Evolutionary conservation across 2,113 vertebrate species (phyloP), one percentile per base, ranked within the genome.

Genomic region (Theristicus caerulescens): DNA sequence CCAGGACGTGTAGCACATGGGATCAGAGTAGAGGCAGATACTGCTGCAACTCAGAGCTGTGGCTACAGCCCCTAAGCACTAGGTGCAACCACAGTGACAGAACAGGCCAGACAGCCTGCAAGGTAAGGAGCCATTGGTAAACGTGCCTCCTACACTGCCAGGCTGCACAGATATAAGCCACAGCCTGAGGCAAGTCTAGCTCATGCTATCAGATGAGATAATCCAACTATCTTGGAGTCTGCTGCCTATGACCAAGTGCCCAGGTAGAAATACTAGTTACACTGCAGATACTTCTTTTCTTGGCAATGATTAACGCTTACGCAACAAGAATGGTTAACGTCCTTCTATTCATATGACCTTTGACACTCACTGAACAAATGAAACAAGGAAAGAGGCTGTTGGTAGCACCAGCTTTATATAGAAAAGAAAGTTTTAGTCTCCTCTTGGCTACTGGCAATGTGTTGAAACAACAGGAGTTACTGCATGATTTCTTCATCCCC

Each of bases 1-100:
- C 42, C 14, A 47, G 9, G 17, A 82, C 59, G 18, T 0, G 0
- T 1, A 81, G 32, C 34, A 81, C 6, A 6, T 9, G 3, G 13
- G 34, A 65, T 86, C 44, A 76, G 18, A 54, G 55, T 7, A 57
- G 34, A 81, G 24, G 44, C 10, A 86, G 16, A 11, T 26, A 79
- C 0, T 29, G 16, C 17, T 55, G 8, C 69, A 82, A 67, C 19
- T 59, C 55, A 69, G 40, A 71, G 24, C 47, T 69, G 47, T 17
- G 31, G 73, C 40, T 86, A 49, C 34, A 67, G 11, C 1, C 5
- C 18, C 31, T 13, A 24, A 81, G 24, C n/a, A 40, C 14, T 3
- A 55, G 7, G 14, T 10, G 2, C 16, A 78, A 65, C 20, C 21
- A 11, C 42, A 46, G 26, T 8, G 32, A 52, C 58, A 85, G 46